Conservation (phyloP, 2,113 vertebrate genomes). For the Dipodomys spectabilis region DNA sequence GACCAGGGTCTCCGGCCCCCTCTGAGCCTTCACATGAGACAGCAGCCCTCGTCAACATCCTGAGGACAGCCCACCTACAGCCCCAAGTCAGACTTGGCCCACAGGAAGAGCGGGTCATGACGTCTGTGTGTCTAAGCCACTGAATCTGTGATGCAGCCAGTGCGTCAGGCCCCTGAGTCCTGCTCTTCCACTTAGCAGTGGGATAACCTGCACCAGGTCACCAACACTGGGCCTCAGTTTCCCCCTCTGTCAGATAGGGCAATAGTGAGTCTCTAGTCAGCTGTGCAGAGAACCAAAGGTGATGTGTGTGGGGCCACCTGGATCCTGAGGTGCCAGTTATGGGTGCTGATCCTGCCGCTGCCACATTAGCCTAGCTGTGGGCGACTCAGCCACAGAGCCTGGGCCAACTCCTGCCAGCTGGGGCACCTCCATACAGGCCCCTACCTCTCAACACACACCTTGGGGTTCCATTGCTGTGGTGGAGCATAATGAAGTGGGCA, state of each 20-base stretch:
- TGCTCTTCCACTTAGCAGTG: not conserved
- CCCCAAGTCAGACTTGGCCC: not conserved
- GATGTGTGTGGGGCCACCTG: not conserved
- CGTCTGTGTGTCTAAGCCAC: not conserved
- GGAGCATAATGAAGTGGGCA: no score
- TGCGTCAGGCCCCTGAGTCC: no score
- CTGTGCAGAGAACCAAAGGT: not conserved
- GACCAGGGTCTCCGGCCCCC: not conserved
- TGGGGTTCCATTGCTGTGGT: no score
- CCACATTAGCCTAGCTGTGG: not conserved
- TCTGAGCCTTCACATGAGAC: not conserved
- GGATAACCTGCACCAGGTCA: not conserved
- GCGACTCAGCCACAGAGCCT: no score
- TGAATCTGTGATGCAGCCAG: no score
- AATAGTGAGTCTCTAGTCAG: not conserved
- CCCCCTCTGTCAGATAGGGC: no score
- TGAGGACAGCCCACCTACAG: not conserved
- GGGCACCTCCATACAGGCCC: not conserved
- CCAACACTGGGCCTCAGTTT: not conserved
- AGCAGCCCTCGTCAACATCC: rapidly evolving
- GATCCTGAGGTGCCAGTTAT: not conserved
- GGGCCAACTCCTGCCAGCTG: not conserved
- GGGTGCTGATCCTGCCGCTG: not conserved
- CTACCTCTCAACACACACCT: not conserved
- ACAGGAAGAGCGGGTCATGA: no score